Evolutionary conservation across 2,888 invertebrate genomes (phyloP).

Genomic region (Sussaba pulchella): DNA sequence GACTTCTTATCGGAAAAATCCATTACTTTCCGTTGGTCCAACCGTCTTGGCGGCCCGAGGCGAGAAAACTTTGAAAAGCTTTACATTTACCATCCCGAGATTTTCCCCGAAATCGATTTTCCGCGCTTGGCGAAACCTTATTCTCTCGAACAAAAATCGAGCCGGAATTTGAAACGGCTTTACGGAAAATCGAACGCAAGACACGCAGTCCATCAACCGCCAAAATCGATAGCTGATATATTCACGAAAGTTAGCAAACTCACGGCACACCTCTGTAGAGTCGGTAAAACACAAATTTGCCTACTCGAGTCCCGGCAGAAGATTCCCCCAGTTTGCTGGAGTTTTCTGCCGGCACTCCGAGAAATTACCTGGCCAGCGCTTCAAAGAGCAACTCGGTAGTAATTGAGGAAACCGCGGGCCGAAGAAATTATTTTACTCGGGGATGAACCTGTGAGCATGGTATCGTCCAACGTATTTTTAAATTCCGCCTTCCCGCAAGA

Average conservation of each 20-base stretch:
- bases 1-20: too few relatives aligned
- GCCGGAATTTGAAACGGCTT: too few relatives aligned
- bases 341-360: conserved; percentile 56
- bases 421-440: conserved; percentile 63
- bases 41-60: background rate
- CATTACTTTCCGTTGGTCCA: background rate
- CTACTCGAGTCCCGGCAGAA: background rate
- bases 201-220: background rate
- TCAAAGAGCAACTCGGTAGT: conserved; percentile 40
- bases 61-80: conserved; percentile 22
- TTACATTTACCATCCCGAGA: background rate
- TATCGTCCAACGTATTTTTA: conserved; percentile 28
- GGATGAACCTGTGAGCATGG: conserved; percentile 16
- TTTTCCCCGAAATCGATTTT: too few relatives aligned
- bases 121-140: too few relatives aligned
- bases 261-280: too few relatives aligned
- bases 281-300: conserved; percentile 51
- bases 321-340: conserved; percentile 14
- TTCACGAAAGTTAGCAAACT: conserved; percentile 10
- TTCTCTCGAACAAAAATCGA: too few relatives aligned
- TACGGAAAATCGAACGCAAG: background rate
- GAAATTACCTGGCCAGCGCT: conserved; percentile 45
- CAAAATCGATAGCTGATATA: conserved; percentile 32
- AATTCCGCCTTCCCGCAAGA: conserved; percentile 37
- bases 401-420: conserved; percentile 43